phyloP scores from a whole-genome alignment of 2,113 vertebrate genomes.

The Hippocampus barbouri region DNA sequence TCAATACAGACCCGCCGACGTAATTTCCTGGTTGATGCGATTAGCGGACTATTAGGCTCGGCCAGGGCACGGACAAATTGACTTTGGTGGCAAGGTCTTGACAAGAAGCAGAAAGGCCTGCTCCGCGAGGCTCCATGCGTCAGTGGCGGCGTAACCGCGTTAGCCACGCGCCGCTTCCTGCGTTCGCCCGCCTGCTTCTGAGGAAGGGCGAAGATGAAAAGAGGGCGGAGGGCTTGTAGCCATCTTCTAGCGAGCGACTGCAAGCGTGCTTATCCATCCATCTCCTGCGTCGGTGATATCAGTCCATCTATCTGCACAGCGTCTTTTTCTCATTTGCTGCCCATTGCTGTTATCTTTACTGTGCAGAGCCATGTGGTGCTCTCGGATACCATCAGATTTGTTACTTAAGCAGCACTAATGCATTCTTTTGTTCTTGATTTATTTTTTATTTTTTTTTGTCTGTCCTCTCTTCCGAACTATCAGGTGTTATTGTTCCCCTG shows the following conservation, averaged over 20 bases:
- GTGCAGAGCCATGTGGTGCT: background rate
- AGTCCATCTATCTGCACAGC: background rate
- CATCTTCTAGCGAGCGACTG: background rate
- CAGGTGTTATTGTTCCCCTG: background rate
- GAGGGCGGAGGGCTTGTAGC: conserved; percentile 9
- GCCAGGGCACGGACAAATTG: conserved; percentile 75
- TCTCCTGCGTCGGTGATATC: background rate
- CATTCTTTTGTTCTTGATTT: conserved; percentile 1
- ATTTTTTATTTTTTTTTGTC: background rate
- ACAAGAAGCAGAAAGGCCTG: conserved; percentile 72
- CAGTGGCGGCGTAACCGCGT: conserved; percentile 73
- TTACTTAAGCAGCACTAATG: background rate
- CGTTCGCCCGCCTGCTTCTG: conserved; percentile 58
- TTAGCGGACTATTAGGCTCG: conserved; percentile 76
- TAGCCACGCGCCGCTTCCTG: conserved; percentile 73
- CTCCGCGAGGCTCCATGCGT: conserved; percentile 69
- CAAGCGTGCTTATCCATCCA: background rate
- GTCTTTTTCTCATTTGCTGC: background rate
- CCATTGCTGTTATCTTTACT: background rate
- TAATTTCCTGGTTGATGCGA: conserved; percentile 78
- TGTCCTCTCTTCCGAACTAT: background rate
- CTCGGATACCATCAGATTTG: conserved; percentile 5
- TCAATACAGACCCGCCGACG: conserved; percentile 67
- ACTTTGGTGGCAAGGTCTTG: conserved; percentile 79
- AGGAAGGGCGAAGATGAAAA: conserved; percentile 57